Evolutionary conservation across 2,888 invertebrate species (phyloP), one percentile per base, ranked within the genome.

Genomic region (Eudemis profundana): DNA sequence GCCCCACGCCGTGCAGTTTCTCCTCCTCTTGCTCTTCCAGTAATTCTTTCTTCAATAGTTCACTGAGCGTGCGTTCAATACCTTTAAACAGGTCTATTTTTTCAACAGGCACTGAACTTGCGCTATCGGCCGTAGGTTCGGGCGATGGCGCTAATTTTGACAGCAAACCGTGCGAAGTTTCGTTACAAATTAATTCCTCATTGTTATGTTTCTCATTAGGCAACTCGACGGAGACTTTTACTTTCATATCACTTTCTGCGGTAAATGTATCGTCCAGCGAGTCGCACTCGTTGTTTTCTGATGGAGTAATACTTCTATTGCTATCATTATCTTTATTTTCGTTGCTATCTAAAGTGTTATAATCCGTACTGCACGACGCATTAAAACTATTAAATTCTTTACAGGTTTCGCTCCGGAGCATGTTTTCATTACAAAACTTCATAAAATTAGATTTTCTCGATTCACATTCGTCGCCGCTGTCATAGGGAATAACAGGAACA

Each of bases 31-130:
- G 86, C 70, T 89, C 90, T 82, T 87, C 89, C 78, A 90, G 77
- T 83, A 90, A 86, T 87, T 93, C 93, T 90, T 93, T 93, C 85
- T 92, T 93, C 79, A 93, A 89, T 83, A 93, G 84, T 84, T 91
- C 92, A 86, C 90, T 92, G 72, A 92, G 85, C 80, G 93, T 93
- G 76, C 89, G 91, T 80, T 92, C 91, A 72, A 93, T 91, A 81
- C 91, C 92, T 88, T 89, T 90, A 76, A 91, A 90, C 80, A 93
- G 78, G 82, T 93, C 92, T 74, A 90, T 89, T 83, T 92, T 91
- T 81, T 86, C 87, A 66, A 72, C 74, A 72, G 81, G 65, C 72
- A 76, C 71, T 69, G 78, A 81, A 76, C 75, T 77, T 70, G 73
- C 68, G 68, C 70, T 78, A 73, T 81, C 74, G 65, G 79, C 76